These are phyloP conservation scores for Drosophila putrida DNA, from an alignment of 2,888 invertebrate species.

Conservation along the genomic window DNA sequence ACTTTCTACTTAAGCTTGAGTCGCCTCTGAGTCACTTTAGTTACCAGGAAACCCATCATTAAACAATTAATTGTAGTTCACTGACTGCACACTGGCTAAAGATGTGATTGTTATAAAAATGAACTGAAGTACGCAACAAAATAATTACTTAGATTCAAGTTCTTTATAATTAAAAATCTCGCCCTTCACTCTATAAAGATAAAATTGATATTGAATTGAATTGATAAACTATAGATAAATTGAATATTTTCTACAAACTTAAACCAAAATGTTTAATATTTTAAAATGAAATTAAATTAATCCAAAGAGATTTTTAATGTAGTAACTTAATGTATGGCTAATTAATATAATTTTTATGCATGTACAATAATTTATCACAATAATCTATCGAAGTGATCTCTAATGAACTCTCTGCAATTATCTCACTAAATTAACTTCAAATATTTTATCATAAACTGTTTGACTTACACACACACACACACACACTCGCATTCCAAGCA, in stretches of 20 bases:
- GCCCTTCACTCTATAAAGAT: too few species aligned
- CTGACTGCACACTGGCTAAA: not conserved
- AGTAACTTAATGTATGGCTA: not conserved
- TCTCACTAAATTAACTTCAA: constrained; percentile 55
- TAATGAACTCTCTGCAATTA: constrained; percentile 37
- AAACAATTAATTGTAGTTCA: constrained; percentile 1
- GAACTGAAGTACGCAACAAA: too few species aligned
- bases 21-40: constrained; percentile 4
- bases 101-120: too few species aligned
- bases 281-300: not conserved
- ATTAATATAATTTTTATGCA: not conserved
- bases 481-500: constrained; percentile 48
- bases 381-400: not conserved
- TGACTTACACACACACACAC: constrained; percentile 41
- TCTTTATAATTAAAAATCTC: too few species aligned
- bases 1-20: constrained; percentile 14
- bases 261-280: not conserved
- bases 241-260: too few species aligned
- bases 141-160: too few species aligned
- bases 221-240: too few species aligned
- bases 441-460: constrained; percentile 73
- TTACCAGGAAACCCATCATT: constrained; percentile 1
- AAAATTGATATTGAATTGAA: too few species aligned
- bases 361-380: not conserved
- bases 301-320: not conserved